These are phyloP conservation scores for Hartigia nigra DNA, from an alignment of 2,888 invertebrate species.

Conservation along the genomic window DNA sequence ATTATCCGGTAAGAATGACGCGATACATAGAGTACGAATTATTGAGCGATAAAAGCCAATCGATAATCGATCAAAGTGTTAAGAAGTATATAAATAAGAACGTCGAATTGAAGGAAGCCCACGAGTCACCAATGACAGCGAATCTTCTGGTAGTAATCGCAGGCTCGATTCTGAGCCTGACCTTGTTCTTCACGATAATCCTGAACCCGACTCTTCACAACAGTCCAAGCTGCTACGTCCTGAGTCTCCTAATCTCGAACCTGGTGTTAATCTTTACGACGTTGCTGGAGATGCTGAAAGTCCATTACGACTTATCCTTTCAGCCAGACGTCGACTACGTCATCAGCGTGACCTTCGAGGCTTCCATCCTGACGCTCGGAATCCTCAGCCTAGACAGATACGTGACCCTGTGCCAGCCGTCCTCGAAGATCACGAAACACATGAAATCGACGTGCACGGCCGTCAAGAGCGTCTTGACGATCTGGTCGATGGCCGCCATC, in stretches of 20 bases:
- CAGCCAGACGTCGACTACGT: slow-evolving; percentile 48
- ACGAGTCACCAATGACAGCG: neutral
- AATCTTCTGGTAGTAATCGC: slow-evolving; percentile 27
- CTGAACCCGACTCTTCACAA: slow-evolving; percentile 34
- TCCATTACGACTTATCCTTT: slow-evolving; percentile 36
- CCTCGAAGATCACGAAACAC: slow-evolving; percentile 4
- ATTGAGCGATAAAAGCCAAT: neutral
- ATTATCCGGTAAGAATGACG: neutral
- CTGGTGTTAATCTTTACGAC: slow-evolving; percentile 47
- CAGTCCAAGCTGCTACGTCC: slow-evolving; percentile 42
- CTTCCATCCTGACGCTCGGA: slow-evolving; percentile 45
- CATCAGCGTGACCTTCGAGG: slow-evolving; percentile 46
- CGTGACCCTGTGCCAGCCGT: slow-evolving; percentile 31
- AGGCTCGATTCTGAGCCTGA: slow-evolving; percentile 29
- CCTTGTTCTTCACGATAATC: slow-evolving; percentile 28
- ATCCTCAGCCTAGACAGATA: slow-evolving; percentile 48
- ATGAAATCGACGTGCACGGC: slow-evolving; percentile 31
- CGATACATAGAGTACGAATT: neutral
- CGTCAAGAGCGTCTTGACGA: slow-evolving; percentile 40
- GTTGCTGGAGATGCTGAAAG: slow-evolving; percentile 37
- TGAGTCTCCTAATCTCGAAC: slow-evolving; percentile 47
- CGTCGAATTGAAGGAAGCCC: neutral
- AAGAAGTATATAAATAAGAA: neutral
- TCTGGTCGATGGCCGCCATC: slow-evolving; percentile 46
- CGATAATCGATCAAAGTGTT: too few species aligned